Conservation (phyloP, 1,140 invertebrate genomes). For the Wasmannia auropunctata region DNA sequence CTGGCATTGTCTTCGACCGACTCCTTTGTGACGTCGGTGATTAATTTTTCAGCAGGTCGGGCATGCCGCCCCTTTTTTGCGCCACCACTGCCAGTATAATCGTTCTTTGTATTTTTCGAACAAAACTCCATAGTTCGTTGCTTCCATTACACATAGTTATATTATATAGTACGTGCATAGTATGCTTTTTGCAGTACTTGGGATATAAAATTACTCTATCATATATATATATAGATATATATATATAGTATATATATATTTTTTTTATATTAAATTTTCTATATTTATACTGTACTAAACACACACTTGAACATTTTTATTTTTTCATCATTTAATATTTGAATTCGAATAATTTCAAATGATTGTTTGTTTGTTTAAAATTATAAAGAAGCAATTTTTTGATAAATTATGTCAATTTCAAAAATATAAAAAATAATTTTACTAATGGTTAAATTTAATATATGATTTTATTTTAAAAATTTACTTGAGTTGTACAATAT, state of each 20-base stretch:
- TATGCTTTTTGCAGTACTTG: conserved; percentile 25
- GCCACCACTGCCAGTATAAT: conserved; percentile 35
- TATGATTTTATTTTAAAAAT: neutral
- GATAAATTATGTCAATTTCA: neutral
- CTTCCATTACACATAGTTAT: conserved; percentile 56
- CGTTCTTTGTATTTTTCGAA: conserved; percentile 61
- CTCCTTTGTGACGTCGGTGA: conserved; percentile 73
- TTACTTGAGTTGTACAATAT: neutral
- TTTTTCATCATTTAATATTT: neutral
- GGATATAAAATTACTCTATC: conserved; percentile 46
- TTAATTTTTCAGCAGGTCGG: conserved; percentile 77
- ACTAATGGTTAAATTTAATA: neutral
- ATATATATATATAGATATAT: conserved; percentile 18
- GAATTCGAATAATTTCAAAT: neutral
- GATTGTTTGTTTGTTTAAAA: neutral
- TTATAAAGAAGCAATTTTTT: neutral
- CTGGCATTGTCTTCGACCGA: conserved; percentile 74
- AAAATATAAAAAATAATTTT: conserved; percentile 5
- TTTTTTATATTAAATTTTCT: conserved; percentile 45
- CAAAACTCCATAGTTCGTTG: conserved; percentile 57
- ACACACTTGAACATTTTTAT: neutral
- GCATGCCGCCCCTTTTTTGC: conserved; percentile 57
- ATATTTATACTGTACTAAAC: neutral
- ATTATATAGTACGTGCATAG: conserved; percentile 37
- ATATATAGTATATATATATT: too few species aligned